Conservation (phyloP, 1,140 invertebrate genomes). For the Ectropis grisescens region DNA sequence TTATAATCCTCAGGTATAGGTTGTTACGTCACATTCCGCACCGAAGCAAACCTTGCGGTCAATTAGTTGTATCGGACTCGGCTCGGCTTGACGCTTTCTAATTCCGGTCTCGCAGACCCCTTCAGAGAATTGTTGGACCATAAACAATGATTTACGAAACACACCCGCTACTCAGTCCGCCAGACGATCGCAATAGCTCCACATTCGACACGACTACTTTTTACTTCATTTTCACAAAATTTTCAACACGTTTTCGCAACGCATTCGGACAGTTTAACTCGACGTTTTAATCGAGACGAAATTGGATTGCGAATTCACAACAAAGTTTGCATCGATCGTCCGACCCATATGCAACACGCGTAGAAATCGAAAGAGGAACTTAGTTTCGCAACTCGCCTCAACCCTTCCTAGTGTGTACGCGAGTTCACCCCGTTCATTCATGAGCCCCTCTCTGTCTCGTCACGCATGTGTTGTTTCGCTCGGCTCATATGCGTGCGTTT, state of each 20-base stretch:
- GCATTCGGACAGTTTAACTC: slow-evolving; percentile 13
- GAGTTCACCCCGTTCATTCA: slow-evolving; percentile 58
- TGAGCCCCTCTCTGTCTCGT: slow-evolving; percentile 31
- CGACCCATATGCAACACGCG: slow-evolving; percentile 49
- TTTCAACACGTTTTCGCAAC: slow-evolving; percentile 11
- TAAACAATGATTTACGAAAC: slow-evolving; percentile 65
- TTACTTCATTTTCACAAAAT: slow-evolving; percentile 15
- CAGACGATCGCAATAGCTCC: slow-evolving; percentile 38
- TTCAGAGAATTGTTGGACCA: slow-evolving; percentile 57
- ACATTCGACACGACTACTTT: slow-evolving; percentile 39
- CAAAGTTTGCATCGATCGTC: slow-evolving; percentile 41
- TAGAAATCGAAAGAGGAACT: slow-evolving; percentile 59
- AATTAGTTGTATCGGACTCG: slow-evolving; percentile 50
- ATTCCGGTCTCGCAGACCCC: slow-evolving; percentile 50
- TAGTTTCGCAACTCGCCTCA: slow-evolving; percentile 38
- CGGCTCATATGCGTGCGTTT: slow-evolving; percentile 32
- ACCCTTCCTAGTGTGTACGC: slow-evolving; percentile 53
- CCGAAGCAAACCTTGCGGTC: slow-evolving; percentile 59
- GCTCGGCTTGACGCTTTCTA: slow-evolving; percentile 65
- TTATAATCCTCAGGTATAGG: no score
- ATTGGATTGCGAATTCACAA: slow-evolving; percentile 12
- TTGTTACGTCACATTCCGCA: slow-evolving; percentile 39
- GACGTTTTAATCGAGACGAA: slow-evolving; percentile 19
- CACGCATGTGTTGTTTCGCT: slow-evolving; percentile 52
- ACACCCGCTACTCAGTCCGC: slow-evolving; percentile 28